Base-by-base conservation (phyloP, 2,797 vertebrate genomes). In the Pseudopleuronectes americanus region DNA sequence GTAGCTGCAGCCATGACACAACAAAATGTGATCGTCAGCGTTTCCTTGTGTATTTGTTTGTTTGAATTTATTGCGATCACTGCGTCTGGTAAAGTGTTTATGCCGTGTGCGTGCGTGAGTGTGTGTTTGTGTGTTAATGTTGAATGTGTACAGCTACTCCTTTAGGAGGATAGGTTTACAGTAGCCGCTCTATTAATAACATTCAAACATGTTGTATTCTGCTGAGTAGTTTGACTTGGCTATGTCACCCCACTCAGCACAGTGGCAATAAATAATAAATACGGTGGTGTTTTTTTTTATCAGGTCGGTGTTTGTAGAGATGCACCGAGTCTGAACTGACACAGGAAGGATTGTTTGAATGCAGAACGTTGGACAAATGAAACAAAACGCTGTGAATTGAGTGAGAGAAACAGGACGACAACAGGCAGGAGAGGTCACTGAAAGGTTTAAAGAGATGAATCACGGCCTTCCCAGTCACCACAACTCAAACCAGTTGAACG, bases 181-280 rank as follows among this genome's bases (percentile, higher is more conserved):
- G 88, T 84, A 85, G 81, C 80, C 13, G 0, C 12, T 62, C 87
- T 93, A 93, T 91, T 89, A 84, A 86, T 90, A 88, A 80, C 52
- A 36, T 22, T 66, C 26, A 88, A 87, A 90, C 80, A 90, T 77
- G 90, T 60, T 56, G 81, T 72, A 64, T 87, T 90, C 83, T 84
- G 90, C 90, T 77, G 86, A 89, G 87, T 75, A 84, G 87, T 90
- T 88, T 86, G 80, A 90, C 84, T 88, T 84, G 86, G 74, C 88
- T 21, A 33, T 84, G 84, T 84, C 82, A 75, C 77, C 75, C 57
- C 41, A 66, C 80, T 72, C 85, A 81, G 76, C 72, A 60, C 76
- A 68, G 66, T 1, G 64, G 84, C 69, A 56, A 76, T 88, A 86
- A 87, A 90, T 87, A 89, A 45, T 65, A 26, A 43, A 54, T 43